Base-by-base conservation (phyloP, 2,113 vertebrate genomes). In the Neogobius melanostomus region DNA sequence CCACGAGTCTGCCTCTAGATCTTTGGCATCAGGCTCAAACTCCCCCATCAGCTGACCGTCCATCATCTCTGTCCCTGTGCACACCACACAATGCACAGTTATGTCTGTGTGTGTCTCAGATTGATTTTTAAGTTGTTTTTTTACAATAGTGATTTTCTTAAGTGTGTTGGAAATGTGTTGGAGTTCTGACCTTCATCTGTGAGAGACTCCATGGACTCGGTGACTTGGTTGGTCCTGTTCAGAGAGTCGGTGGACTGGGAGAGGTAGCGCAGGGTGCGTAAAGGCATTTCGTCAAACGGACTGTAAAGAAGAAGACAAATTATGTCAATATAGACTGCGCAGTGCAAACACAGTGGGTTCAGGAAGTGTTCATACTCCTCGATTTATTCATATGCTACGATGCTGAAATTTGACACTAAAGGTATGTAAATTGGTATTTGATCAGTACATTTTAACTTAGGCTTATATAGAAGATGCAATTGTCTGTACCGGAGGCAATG, bases 231-330 rank as follows among this genome's bases (percentile, higher is more conserved):
- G 81, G 94, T 95, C 91, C 97, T 96, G 89, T 96, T 95, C 63
- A 99, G 93, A 14, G 96, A 98, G 91, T 98, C 97, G 3, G 96
- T 98, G 46, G 97, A 99, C 70, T 98, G 96, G 0, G 97, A 99
- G 56, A 99, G 93, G 88, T 94, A 95, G 72, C 94, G 93, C 92
- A 94, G 93, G 47, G 93, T 94, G 79, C 93, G 93, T 52, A 97
- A 91, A 75, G 96, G 93, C 64, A 74, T 95, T 74, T 99, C 96
- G 11, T 99, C 98, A 0, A 91, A 95, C 86, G 95, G 94, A 56
- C 96, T 98, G 88, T 49, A 85, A 46, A 82, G 17, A 63, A 62
- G 16, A 11, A 64, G 3, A 66, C 8, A 14, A 11, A 21, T 2
- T 15, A 73, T 11, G 12, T 44, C 59, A 60, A 52, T 8, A 69